phyloP scores from a whole-genome alignment of 2,113 vertebrate species.

The Himantopus leucocephalus region DNA sequence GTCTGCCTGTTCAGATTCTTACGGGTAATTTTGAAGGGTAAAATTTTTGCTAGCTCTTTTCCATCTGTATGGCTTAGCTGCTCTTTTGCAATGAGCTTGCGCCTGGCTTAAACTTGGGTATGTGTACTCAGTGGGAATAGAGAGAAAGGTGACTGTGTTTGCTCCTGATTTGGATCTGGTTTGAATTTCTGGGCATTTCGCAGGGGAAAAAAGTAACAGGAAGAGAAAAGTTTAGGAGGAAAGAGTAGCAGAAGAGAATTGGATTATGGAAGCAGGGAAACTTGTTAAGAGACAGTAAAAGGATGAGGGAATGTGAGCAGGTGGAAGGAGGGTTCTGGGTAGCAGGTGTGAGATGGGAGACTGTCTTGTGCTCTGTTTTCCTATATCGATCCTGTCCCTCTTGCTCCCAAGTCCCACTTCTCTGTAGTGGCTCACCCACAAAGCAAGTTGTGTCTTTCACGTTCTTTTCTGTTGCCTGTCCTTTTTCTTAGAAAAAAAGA shows the following conservation, averaged over 20 bases:
- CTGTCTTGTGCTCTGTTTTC: neutral
- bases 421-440: neutral
- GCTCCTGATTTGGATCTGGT: neutral
- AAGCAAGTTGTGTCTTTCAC: neutral
- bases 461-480: neutral
- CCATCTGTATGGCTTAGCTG: neutral
- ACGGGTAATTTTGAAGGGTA: neutral
- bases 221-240: neutral
- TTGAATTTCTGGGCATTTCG: neutral
- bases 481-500: neutral
- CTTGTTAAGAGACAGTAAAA: neutral
- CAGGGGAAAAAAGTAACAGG: fast-evolving
- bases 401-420: neutral
- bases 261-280: neutral
- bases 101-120: neutral
- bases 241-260: neutral
- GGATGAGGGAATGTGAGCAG: neutral
- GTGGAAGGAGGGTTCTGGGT: neutral
- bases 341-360: neutral
- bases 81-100: neutral
- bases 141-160: neutral
- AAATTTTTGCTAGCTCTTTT: neutral
- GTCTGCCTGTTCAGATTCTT: neutral
- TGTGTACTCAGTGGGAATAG: neutral
- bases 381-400: neutral